phyloP scores from a whole-genome alignment of 2,113 vertebrate genomes.

The Oxyruncus cristatus region DNA sequence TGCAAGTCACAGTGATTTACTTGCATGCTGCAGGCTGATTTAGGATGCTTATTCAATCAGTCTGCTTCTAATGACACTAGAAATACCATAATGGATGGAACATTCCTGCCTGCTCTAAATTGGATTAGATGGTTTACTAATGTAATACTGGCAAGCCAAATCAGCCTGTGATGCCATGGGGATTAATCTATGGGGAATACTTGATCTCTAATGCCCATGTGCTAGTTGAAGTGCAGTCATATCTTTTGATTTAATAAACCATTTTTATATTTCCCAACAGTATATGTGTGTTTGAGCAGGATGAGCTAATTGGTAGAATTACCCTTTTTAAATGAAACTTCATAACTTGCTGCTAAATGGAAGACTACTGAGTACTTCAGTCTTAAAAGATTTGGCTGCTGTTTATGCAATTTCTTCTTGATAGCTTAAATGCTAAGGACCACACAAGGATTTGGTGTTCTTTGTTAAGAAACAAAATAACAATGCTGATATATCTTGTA shows the following conservation, averaged over 20 bases:
- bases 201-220: conserved; percentile 49
- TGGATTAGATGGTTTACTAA: conserved; percentile 75
- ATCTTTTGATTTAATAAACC: conserved; percentile 71
- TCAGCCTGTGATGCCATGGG: conserved; percentile 67
- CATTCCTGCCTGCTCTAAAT: conserved; percentile 69
- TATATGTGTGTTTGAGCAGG: conserved; percentile 23
- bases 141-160: conserved; percentile 65
- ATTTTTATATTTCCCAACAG: conserved; percentile 55
- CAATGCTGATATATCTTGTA: not conserved
- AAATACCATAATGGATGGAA: conserved; percentile 70
- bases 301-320: conserved; percentile 66
- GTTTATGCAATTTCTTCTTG: not conserved
- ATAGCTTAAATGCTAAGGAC: not conserved
- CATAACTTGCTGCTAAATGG: conserved; percentile 28
- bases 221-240: conserved; percentile 53
- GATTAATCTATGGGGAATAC: conserved; percentile 66
- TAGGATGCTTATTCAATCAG: conserved; percentile 66
- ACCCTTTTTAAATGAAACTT: conserved; percentile 48
- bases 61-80: conserved; percentile 70
- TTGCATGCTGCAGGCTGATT: conserved; percentile 44
- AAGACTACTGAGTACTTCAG: conserved; percentile 9
- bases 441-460: not conserved
- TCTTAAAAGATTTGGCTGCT: not conserved
- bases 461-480: not conserved
- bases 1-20: conserved; percentile 25